A percentile compares a stretch with the other conserved stretches of the same genome.
Evolutionary conservation across 64 coral and sea anemone species (phyloP).

Genomic region (Stichodactyla helianthus): DNA sequence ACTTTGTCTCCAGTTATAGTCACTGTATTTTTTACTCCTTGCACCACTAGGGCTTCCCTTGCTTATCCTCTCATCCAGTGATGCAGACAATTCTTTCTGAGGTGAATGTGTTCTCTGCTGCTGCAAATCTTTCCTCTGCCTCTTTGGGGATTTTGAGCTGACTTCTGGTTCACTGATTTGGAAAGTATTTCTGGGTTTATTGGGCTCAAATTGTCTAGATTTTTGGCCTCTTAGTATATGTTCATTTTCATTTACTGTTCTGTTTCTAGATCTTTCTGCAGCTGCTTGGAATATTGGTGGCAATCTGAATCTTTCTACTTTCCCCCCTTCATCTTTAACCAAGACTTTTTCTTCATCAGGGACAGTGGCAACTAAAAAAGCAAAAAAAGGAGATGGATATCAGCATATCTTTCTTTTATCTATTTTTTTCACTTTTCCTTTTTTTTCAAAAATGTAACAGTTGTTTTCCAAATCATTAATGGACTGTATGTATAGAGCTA

Average conservation of each 20-base stretch:
- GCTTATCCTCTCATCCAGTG: neutral
- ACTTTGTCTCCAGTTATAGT: neutral
- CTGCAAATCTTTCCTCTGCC: conserved; percentile 24
- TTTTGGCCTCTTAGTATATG: conserved; percentile 78
- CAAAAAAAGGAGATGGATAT: conserved; percentile 24
- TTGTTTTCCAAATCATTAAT: neutral
- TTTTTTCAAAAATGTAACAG: neutral
- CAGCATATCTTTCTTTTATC: conserved; percentile 11
- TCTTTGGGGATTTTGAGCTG: conserved; percentile 44
- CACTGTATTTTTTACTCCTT: neutral
- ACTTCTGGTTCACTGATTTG: conserved; percentile 24
- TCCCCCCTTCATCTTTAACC: conserved; percentile 38
- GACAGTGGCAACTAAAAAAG: conserved; percentile 16
- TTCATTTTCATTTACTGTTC: conserved; percentile 39
- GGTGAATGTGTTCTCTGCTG: conserved; percentile 1
- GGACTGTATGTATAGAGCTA: neutral
- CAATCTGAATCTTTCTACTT: conserved; percentile 52
- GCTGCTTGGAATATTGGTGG: conserved; percentile 85
- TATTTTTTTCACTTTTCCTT: neutral
- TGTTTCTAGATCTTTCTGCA: conserved; percentile 50
- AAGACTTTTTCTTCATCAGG: conserved; percentile 19
- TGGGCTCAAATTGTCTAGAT: conserved; percentile 63
- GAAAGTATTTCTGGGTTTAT: conserved; percentile 31
- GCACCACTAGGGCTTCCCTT: neutral
- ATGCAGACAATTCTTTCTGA: neutral